Base-by-base conservation (phyloP, 1,140 invertebrate genomes). In the Drosophila saltans region DNA sequence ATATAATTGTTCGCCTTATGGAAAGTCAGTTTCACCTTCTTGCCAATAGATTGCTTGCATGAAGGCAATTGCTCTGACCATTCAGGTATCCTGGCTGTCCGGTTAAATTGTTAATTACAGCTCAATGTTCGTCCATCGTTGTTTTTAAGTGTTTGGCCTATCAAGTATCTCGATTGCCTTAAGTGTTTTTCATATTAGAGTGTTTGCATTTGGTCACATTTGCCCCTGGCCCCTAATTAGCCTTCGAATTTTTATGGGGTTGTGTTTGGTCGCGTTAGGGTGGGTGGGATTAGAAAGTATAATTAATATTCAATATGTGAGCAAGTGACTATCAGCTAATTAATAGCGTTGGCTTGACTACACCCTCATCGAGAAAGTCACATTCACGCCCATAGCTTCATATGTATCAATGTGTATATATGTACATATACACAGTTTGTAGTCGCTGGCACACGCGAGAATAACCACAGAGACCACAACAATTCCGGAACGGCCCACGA, bases 241-340 rank as follows among this genome's bases (percentile, higher is more conserved):
- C 66, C 56, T 64, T 68, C 45, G 58, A 55, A 61, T 21, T 65
- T 21, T 28, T 7, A 3, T 16, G 8, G 24, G 61, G n/a, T 8
- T 55, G 72, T 24, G n/a, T 66, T 24, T 11, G 30, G 57, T n/a
- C 9, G 30, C 10, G 63, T 43, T 59, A 21, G 62, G 64, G 45
- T 52, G 45, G 45, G 45, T 26, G 45, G 45, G 45, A 52, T 52
- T 52, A 71, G 56, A 33, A 33, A 36, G 79, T 73, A 79, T 89
- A 89, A 86, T 86, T 86, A 88, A 88, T 89, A 86, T 86, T 83
- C 83, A 83, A 89, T 86, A 86, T 86, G 73, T 72, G 80, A 69
- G 63, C 28, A 58, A 61, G 39, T 67, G 66, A 76, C 73, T 67
- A 66, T 40, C 77, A 58, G 77, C 83, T 89, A 89, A 88, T 86